These are phyloP conservation scores for Chrysolina haemoptera DNA, from an alignment of 2,888 invertebrate genomes.

Conservation along the genomic window DNA sequence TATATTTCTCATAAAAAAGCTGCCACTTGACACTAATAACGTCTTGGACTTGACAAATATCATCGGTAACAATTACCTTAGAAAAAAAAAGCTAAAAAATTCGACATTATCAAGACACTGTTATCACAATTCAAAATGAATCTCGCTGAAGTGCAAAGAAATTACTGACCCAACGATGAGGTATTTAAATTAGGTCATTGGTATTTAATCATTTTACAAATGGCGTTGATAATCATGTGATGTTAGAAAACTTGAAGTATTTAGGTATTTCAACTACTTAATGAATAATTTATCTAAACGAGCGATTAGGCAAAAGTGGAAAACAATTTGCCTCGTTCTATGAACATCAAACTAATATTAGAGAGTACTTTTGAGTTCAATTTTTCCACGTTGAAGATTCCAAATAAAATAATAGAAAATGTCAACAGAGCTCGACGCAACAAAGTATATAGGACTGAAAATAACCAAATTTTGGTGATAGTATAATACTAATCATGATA, in stretches of 20 bases:
- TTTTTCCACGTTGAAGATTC: no score
- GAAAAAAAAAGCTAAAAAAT: background rate
- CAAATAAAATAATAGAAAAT: no score
- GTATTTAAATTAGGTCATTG: no score
- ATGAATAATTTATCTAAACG: background rate
- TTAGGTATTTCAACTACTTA: background rate
- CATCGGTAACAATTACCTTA: background rate
- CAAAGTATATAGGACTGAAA: no score
- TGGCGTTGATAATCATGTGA: background rate
- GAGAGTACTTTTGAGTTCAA: background rate
- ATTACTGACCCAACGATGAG: background rate
- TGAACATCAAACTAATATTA: background rate
- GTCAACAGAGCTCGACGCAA: no score
- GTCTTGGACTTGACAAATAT: background rate
- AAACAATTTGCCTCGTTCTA: background rate
- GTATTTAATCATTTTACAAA: background rate
- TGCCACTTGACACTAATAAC: background rate
- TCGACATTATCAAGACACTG: background rate
- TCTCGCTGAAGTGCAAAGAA: background rate
- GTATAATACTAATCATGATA: no score
- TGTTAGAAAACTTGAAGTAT: background rate
- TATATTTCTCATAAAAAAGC: slow-evolving; percentile 4
- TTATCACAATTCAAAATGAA: background rate
- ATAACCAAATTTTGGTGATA: no score
- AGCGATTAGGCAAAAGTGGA: background rate